phyloP scores from a whole-genome alignment of 2,797 vertebrate species.

The Mormyrus proboscirostris region DNA sequence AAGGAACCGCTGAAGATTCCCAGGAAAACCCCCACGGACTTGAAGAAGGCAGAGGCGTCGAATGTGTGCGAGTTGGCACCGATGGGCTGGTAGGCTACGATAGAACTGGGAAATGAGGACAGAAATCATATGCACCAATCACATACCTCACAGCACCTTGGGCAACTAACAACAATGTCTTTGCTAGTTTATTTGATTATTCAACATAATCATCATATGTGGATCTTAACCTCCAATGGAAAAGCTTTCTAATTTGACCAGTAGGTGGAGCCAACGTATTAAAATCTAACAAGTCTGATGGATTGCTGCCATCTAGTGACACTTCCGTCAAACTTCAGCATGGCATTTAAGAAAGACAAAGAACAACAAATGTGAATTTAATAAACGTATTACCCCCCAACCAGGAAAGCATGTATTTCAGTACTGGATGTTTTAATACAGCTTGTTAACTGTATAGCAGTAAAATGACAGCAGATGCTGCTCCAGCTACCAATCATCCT shows the following conservation, averaged over 20 bases:
- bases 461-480: not conserved
- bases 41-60: conserved; percentile 94
- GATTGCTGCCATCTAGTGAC: not conserved
- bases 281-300: not conserved
- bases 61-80: conserved; percentile 87
- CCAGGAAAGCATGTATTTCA: not conserved
- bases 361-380: not conserved
- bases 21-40: conserved; percentile 89
- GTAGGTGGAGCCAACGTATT: conserved; percentile 48
- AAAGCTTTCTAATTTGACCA: conserved; percentile 32
- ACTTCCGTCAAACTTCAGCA: conserved; percentile 15
- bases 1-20: conserved; percentile 98
- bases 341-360: conserved; percentile 37
- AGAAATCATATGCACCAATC: not conserved
- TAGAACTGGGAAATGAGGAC: conserved; percentile 65
- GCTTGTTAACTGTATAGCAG: not conserved
- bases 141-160: not conserved
- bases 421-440: not conserved
- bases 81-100: conserved; percentile 88
- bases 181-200: not conserved
- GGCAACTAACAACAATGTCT: not conserved
- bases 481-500: not conserved
- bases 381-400: not conserved
- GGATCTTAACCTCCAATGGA: not conserved
- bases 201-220: not conserved